Base-by-base conservation (phyloP, 2,888 invertebrate species). In the Dasysyrphus albostriatus region DNA sequence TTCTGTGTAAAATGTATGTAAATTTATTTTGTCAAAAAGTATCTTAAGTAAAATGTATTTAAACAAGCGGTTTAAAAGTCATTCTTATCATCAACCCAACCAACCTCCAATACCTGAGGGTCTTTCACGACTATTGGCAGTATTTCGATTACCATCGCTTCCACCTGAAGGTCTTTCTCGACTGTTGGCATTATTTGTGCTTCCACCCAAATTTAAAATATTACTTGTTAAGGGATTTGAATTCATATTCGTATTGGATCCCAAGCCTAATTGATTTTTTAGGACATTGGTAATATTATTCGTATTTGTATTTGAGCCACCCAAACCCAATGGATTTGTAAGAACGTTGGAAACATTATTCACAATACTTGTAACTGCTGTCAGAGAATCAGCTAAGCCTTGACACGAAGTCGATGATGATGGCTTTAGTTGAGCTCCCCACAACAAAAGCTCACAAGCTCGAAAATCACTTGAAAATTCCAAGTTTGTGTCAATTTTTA, bases 401-500 rank as follows among this genome's bases (percentile, higher is more conserved):
- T 90, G 88, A 32, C 92, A 92, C 42, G 91, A 90, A 0, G 91
- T 91, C 6, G 91, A 90, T 37, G 89, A 89, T 4, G 91, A 51
- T 0, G 92, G 91, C 8, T 89, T 89, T 0, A 93, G 73, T 0
- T 90, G 88, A 9, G 91, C 91, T 5, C 93, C 93, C 87, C 91
- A 89, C 7, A 92, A 83, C 14, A 92, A 91, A 12, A 93, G 84
- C 67, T 93, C 91, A 79, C 93, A 93, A 75, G 91, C 91, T 3
- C 92, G 91, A 69, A 94, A 94, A 89, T 93, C 93, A 37, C 93
- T 93, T 4, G 91, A 91, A 0, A 93, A 73, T 82, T 92, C 92
- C 14, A 94, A 92, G 67, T 93, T 91, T 0, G 93, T 91, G 42
- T 92, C 92, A 16, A 95, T 93, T 89, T 94, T 93, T n/a, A 95